Evolutionary conservation across 2,797 vertebrate genomes (phyloP).

Genomic region (Podarcis lilfordi): DNA sequence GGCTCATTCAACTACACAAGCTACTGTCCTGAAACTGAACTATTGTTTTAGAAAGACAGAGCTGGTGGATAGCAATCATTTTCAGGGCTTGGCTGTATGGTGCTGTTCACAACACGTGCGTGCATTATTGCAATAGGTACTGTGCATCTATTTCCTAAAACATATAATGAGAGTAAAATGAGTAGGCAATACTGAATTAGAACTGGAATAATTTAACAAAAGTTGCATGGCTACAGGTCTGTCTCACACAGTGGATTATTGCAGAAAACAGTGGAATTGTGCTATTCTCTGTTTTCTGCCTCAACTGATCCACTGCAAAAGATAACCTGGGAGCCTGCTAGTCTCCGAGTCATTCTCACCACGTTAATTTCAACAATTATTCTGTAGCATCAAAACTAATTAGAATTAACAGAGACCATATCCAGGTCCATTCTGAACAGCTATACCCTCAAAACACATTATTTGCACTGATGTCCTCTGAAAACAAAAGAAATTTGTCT

Average conservation of each 20-base stretch:
- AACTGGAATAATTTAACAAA: not conserved
- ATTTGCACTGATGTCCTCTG: conserved; percentile 10
- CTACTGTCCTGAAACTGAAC: not conserved
- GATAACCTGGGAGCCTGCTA: not conserved
- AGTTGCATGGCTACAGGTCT: not conserved
- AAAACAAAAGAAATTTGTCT: conserved; percentile 43
- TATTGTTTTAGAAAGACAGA: conserved; percentile 5
- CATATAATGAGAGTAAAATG: conserved; percentile 81
- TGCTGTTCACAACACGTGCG: conserved; percentile 70
- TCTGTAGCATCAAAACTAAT: conserved; percentile 52
- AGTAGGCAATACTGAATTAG: conserved; percentile 61
- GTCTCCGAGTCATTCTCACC: conserved; percentile 37
- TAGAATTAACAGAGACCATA: conserved; percentile 72
- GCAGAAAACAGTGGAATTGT: conserved; percentile 10
- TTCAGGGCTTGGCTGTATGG: conserved; percentile 32
- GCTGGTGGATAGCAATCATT: not conserved
- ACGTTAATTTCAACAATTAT: conserved; percentile 56
- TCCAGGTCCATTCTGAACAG: conserved; percentile 72
- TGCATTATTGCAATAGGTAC: conserved; percentile 75
- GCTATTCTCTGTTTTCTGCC: not conserved
- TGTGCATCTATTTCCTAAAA: conserved; percentile 40
- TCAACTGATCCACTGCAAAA: not conserved
- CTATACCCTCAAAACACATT: conserved; percentile 14
- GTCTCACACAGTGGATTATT: not conserved
- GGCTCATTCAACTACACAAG: conserved; percentile 1